Base-by-base conservation (phyloP, 2,888 invertebrate genomes). In the Heliconius sara region DNA sequence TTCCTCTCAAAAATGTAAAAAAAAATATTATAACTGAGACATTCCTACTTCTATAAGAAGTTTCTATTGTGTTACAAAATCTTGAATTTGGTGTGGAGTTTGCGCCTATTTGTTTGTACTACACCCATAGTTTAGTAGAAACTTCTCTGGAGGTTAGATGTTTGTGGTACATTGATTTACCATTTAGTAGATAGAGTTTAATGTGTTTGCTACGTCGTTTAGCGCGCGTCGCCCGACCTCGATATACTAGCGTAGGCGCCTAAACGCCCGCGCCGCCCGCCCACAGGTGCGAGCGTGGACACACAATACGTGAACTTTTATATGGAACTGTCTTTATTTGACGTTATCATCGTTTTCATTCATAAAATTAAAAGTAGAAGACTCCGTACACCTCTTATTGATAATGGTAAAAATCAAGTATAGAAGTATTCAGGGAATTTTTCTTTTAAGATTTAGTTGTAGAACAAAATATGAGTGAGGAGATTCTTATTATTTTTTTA, bases 241-340 rank as follows among this genome's bases (percentile, higher is more conserved):
- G 87, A 87, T 87, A 83, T 25, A 63, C n/a, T 4, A 78, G 91
- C 90, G 94, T 94, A 88, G 95, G 94, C 88, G 91, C 89, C 87
- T 68, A 89, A 90, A 92, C 89, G 88, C 84, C 86, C 84, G 52
- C 52, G 52, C 85, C 85, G 83, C 84, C 88, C 93, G 90, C 93
- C 93, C 88, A 92, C 92, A 86, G 89, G 85, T 89, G 87, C 83
- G 85, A 86, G 84, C 86, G 84, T 84, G 30, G 68, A 47, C 34
- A 27, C 47, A 75, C 68, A 47, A 63, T 87, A 79, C 81, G 77
- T 82, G 77, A 65, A 65, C 74, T 47, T 77, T 78, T 77, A 67
- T 66, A 76, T 79, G 5, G 27, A 68, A n/a, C 34, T 19, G 30
- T 30, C 16, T 72, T 78, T 78, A 74, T 71, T 77, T 78, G 78